Evolutionary conservation across 2,888 invertebrate genomes (phyloP).

Genomic region (Lordiphosa andalusiaca): DNA sequence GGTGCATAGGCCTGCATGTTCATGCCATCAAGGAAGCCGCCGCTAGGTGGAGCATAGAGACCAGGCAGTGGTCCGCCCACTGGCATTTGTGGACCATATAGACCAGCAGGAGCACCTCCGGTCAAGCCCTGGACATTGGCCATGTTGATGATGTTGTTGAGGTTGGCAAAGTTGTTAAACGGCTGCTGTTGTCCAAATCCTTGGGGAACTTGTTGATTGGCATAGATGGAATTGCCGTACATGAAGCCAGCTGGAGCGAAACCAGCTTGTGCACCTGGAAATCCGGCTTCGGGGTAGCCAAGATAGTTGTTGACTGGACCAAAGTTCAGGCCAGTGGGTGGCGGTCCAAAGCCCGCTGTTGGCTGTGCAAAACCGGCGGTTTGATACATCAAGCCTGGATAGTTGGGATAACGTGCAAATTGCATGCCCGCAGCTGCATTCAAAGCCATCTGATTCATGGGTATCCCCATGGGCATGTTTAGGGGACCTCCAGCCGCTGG

Average conservation of each 20-base stretch:
- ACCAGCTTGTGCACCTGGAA: conserved; percentile 18
- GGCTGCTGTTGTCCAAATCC: conserved; percentile 40
- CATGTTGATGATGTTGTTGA: conserved; percentile 51
- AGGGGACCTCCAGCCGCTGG: conserved; percentile 26
- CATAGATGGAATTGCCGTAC: conserved; percentile 14
- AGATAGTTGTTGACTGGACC: conserved; percentile 31
- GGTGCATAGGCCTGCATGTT: conserved; percentile 44
- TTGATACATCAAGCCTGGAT: conserved; percentile 38
- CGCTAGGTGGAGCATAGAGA: conserved; percentile 29
- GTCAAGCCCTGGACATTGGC: conserved; percentile 51
- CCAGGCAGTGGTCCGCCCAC: conserved; percentile 22
- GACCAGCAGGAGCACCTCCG: conserved; percentile 21
- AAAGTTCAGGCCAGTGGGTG: no score
- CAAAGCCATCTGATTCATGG: conserved; percentile 44
- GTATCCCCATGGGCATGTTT: conserved; percentile 20
- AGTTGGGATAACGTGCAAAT: conserved; percentile 49
- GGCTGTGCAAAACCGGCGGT: conserved; percentile 12
- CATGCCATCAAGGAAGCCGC: conserved; percentile 33
- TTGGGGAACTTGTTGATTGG: conserved; percentile 39
- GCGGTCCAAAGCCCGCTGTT: neutral
- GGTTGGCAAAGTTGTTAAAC: conserved; percentile 46
- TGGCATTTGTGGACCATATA: conserved; percentile 20
- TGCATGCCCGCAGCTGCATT: conserved; percentile 35
- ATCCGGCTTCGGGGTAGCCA: conserved; percentile 37
- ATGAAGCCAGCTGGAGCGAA: conserved; percentile 21